Evolutionary conservation across 2,888 invertebrate species (phyloP).

Genomic region (Margaritifera margaritifera): DNA sequence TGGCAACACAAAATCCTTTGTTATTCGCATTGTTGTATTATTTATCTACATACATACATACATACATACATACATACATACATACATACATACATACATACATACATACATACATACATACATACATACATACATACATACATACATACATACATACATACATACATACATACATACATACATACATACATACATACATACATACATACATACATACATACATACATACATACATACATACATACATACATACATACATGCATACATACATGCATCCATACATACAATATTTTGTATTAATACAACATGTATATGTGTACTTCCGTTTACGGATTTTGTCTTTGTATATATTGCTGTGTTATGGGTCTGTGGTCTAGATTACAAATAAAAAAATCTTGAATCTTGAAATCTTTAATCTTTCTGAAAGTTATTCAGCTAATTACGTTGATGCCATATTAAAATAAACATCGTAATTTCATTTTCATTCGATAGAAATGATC

Average conservation of each 20-base stretch:
- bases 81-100: background rate
- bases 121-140: background rate
- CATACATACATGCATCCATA: too few relatives aligned
- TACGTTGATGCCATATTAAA: too few relatives aligned
- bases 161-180: slow-evolving; percentile 2
- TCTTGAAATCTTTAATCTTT: too few relatives aligned
- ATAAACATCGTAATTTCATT: background rate
- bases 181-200: slow-evolving; percentile 6
- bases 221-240: background rate
- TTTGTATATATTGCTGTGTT: background rate
- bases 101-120: background rate
- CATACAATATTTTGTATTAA: too few relatives aligned
- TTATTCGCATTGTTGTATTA: too few relatives aligned
- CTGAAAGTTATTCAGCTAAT: too few relatives aligned
- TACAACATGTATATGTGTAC: too few relatives aligned
- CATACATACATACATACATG: background rate
- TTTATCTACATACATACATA: slow-evolving; percentile 3
- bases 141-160: background rate
- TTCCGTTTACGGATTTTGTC: background rate
- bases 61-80: slow-evolving; percentile 3
- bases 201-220: background rate
- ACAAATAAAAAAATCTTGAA: too few relatives aligned
- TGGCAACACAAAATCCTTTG: too few relatives aligned
- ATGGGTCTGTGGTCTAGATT: too few relatives aligned
- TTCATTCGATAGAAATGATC: background rate